phyloP scores from a whole-genome alignment of 2,797 vertebrate species.

The Thamnophis elegans region DNA sequence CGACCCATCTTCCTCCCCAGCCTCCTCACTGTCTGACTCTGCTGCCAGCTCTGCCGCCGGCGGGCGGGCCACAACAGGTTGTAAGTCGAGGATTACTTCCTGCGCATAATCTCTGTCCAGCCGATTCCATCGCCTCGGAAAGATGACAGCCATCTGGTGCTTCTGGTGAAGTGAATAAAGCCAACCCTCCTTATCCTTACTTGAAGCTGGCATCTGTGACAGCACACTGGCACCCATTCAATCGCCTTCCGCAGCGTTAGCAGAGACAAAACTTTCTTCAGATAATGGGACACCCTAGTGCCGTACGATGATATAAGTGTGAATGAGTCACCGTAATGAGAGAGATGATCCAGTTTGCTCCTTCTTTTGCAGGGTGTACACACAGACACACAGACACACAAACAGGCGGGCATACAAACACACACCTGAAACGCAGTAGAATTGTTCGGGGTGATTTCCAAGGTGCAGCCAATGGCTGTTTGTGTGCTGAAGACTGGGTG shows the following conservation, averaged over 20 bases:
- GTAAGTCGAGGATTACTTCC: not conserved
- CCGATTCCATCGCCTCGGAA: not conserved
- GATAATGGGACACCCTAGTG: not conserved
- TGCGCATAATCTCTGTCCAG: not conserved
- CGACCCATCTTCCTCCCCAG: too few relatives aligned
- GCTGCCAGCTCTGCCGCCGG: too few relatives aligned
- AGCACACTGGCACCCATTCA: not conserved
- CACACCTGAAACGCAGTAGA: not conserved
- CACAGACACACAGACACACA: too few relatives aligned
- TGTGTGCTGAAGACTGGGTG: constrained; percentile 27
- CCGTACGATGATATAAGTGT: constrained; percentile 14
- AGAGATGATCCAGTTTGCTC: not conserved
- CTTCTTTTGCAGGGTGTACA: constrained; percentile 1
- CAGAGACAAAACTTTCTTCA: not conserved
- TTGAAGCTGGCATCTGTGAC: not conserved
- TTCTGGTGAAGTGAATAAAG: not conserved
- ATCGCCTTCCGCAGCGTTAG: not conserved
- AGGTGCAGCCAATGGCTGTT: constrained; percentile 14
- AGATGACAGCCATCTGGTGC: not conserved
- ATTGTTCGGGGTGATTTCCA: not conserved
- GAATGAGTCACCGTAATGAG: constrained; percentile 1
- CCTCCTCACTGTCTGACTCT: too few relatives aligned
- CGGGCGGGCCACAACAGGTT: too few relatives aligned
- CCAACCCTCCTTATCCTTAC: not conserved
- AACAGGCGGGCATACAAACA: rapidly evolving